phyloP scores from a whole-genome alignment of 1,140 invertebrate species.

The Papilio glaucus region DNA sequence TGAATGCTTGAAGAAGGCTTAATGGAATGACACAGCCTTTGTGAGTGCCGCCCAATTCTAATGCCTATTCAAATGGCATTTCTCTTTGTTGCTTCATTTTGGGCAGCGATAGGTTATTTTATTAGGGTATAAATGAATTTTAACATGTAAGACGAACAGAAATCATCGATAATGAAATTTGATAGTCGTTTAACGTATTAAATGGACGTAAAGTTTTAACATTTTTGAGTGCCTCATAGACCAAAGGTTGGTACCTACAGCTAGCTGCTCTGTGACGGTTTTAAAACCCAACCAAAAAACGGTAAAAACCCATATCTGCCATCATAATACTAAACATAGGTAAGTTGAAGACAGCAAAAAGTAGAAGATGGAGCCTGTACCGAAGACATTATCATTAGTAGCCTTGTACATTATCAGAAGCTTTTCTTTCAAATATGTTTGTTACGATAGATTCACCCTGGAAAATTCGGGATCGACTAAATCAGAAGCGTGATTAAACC shows the following conservation, averaged over 20 bases:
- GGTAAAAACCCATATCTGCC: no score
- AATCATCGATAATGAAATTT: constrained; percentile 55
- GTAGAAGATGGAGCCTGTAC: no score
- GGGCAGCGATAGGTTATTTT: constrained; percentile 80
- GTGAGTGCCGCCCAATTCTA: constrained; percentile 80
- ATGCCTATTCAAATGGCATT: constrained; percentile 82
- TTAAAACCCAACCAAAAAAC: no score
- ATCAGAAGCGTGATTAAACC: no score
- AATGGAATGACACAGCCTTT: constrained; percentile 82
- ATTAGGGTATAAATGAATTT: constrained; percentile 78
- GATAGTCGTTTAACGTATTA: constrained; percentile 51
- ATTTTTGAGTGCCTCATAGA: background rate
- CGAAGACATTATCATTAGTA: no score
- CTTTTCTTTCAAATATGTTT: no score
- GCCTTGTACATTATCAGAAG: no score
- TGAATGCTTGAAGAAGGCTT: constrained; percentile 79
- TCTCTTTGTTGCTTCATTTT: constrained; percentile 82
- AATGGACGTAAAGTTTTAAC: constrained; percentile 39
- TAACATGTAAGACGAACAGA: constrained; percentile 63
- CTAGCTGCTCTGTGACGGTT: no score
- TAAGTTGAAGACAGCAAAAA: no score
- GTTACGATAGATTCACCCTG: no score
- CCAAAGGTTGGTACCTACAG: background rate
- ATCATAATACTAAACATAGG: no score
- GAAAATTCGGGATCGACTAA: no score